Base-by-base conservation (phyloP, 1,140 invertebrate genomes). In the Lasioglossum albipes region DNA sequence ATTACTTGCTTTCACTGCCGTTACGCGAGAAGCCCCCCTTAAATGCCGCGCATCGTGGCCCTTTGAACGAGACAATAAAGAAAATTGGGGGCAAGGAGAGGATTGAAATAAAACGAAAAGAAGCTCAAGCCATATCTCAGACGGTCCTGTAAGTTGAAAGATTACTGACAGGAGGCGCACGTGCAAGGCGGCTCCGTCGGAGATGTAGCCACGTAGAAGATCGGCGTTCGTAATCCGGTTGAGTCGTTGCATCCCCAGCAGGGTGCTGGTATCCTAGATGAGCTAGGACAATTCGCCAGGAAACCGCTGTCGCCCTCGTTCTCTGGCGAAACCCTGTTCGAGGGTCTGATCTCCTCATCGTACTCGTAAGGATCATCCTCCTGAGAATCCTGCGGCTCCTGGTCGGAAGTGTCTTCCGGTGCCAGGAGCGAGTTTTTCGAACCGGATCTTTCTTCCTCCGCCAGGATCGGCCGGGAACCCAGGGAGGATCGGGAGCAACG, bases 321-420 rank as follows among this genome's bases (percentile, higher is more conserved):
- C 6, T 77, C 61, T 45, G 36, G 31, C 7, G 41, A 57, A 45
- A 45, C 67, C 66, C 57, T 57, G 49, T 71, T 67, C 52, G 84
- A 65, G 9, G 76, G 84, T 59, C 79, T 76, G 71, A 94, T 92
- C 71, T 94, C 94, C 41, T 94, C 94, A 83, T 94, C 94, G 78
- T 94, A 94, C 79, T 94, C 94, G 82, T 94, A 94, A 6, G 92
- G 93, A 86, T 94, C 94, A 82, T 94, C 94, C 65, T 94, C 92
- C 67, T 87, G 86, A 16, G 72, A 66, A 67, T 88, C 78, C 65
- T 72, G 82, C 52, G 67, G 82, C 42, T 86, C 75, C 70, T n/a
- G 83, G 70, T 72, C 83, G 71, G 75, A 42, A 67, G 70, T 54
- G 13, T 81, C 79, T 67, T 82, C 81, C 85, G 81, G 42, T 78